Evolutionary conservation across 2,888 invertebrate genomes (phyloP).

Genomic region (Drosophila peninsularis): DNA sequence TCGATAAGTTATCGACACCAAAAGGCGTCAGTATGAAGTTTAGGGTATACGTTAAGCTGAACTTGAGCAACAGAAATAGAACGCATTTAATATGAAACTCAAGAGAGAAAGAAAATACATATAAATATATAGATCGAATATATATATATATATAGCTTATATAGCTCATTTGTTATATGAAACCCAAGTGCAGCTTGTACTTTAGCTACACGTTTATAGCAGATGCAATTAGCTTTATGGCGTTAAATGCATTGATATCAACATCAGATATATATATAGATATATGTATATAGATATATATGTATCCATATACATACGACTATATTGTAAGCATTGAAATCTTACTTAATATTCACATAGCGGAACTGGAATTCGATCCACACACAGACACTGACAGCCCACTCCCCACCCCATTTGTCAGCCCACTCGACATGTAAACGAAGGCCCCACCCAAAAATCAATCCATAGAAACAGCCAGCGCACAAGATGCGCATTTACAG

Average conservation of each 20-base stretch:
- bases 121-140: background rate
- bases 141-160: background rate
- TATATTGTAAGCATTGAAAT: background rate
- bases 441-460: too few species aligned
- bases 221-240: background rate
- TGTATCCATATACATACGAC: background rate
- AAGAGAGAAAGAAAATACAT: background rate
- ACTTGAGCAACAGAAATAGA: background rate
- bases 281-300: background rate
- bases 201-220: background rate
- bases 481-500: constrained; percentile 20
- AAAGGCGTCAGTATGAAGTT: too few species aligned
- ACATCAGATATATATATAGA: background rate
- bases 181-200: background rate
- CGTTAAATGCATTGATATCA: background rate
- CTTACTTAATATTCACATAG: constrained; percentile 7
- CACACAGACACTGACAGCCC: background rate
- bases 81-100: background rate
- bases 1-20: too few species aligned
- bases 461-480: background rate
- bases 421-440: too few species aligned
- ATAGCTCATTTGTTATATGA: too few species aligned
- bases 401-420: background rate
- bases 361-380: constrained; percentile 8
- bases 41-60: background rate